Evolutionary conservation across 1,140 invertebrate genomes (phyloP).

Genomic region (Drosophila lini): DNA sequence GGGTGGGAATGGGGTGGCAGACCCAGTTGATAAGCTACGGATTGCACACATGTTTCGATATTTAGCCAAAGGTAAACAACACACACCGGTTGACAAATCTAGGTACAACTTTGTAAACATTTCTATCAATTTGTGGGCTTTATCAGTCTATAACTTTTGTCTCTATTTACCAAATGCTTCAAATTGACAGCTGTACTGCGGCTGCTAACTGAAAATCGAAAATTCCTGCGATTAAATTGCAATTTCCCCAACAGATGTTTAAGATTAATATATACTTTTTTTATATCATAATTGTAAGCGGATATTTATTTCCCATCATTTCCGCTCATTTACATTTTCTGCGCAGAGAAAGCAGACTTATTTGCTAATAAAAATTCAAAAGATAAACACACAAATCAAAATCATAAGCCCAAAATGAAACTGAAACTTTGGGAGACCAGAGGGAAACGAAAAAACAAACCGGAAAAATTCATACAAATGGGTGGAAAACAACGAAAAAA

Average conservation of each 20-base stretch:
- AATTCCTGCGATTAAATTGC: conserved; percentile 63
- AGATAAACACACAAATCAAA: conserved; percentile 82
- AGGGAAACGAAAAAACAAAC: conserved; percentile 12
- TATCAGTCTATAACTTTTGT: conserved; percentile 52
- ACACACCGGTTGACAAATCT: conserved; percentile 36
- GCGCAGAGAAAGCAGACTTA: conserved; percentile 12
- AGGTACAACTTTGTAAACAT: conserved; percentile 63
- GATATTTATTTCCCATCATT: conserved; percentile 69
- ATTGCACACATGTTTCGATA: conserved; percentile 64
- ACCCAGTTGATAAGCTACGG: conserved; percentile 38
- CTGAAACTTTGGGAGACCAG: conserved; percentile 34
- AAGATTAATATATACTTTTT: background rate
- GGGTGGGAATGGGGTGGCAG: conserved; percentile 22
- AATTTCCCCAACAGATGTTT: conserved; percentile 58
- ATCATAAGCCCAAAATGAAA: conserved; percentile 61
- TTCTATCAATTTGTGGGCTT: conserved; percentile 58
- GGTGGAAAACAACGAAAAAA: conserved; percentile 32
- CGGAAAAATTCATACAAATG: conserved; percentile 35
- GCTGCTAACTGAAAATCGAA: conserved; percentile 34
- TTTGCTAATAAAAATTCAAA: conserved; percentile 70
- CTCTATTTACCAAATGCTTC: conserved; percentile 72
- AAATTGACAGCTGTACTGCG: conserved; percentile 71
- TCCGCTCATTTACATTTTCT: conserved; percentile 69
- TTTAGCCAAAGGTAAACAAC: conserved; percentile 51
- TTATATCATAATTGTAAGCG: conserved; percentile 38